Base-by-base conservation (phyloP, 2,888 invertebrate genomes). In the Scotopteryx bipunctaria region DNA sequence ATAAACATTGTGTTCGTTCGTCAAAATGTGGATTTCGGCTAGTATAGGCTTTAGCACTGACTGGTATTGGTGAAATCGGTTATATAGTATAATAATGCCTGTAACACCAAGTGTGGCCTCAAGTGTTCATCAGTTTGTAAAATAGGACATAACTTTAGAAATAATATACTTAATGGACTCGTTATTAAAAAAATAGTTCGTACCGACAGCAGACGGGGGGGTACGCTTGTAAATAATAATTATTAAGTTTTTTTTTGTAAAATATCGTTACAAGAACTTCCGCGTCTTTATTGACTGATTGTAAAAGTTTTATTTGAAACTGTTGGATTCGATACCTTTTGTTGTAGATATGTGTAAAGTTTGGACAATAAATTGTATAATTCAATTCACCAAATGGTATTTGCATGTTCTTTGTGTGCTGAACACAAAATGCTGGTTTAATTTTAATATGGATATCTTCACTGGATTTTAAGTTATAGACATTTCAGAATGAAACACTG, bases 171-270 rank as follows among this genome's bases (percentile, higher is more conserved):
- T 53, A 56, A 50, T 47, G 46, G 49, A 57, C 49, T 56, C 43
- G 33, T 40, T 47, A 55, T 56, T 52, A 46, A 35, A 43, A 46
- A 51, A 43, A 25, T 44, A 36, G 55, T 45, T 80, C 76, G 79
- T 79, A 78, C 67, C 63, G 61, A 67, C 66, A 44, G 59, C 65
- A 66, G 66, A 59, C 72, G 79, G 80, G 82, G 73, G 69, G 82
- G 81, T 83, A n/a, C n/a, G n/a, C n/a, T 78, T 89, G 89, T 89
- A 89, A 86, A 89, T 89, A 87, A 79, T 80, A 71, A 69, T 75
- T 63, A 77, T 84, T 88, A 87, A 86, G 87, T 85, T 83, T 83
- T 73, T 27, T 86, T 83, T 66, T 85, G 81, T 86, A 86, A 75
- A 74, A 79, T 84, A 80, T 76, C 58, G 71, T 81, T 83, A 54